Base-by-base conservation (phyloP, 2,113 vertebrate genomes). In the Varanus salvator region DNA sequence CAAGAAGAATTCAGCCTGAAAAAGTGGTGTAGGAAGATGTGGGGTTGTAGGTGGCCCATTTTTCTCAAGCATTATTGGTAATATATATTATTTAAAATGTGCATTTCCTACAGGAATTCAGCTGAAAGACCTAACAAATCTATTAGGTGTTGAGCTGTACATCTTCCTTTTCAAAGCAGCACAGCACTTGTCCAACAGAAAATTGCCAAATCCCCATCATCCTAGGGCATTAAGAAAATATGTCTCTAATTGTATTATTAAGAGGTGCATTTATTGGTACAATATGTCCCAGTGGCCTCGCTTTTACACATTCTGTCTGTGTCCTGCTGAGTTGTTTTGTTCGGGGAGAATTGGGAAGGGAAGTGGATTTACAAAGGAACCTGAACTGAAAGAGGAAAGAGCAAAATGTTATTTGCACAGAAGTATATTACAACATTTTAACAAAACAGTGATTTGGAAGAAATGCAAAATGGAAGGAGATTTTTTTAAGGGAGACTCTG, bases 1-100 rank as follows among this genome's bases (percentile, higher is more conserved):
- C 89, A 91, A 86, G 92, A 93, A 91, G 29, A 94, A 54, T 74
- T 92, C 57, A 91, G 90, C 93, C 88, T 93, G 89, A 92, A 93
- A 72, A 94, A 93, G 90, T 87, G 50, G 86, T 72, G 60, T 90
- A 81, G 74, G 31, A 91, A 77, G 87, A 8, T 77, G 90, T 91
- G 91, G 87, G 89, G 80, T 81, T 90, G 93, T 94, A 27, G 87
- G 84, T 89, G 80, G 84, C 82, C 87, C 75, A 83, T 95, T 94
- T 38, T 95, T 92, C 89, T 88, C 44, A 87, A 31, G 88, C 72
- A 66, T 29, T 60, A 69, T 82, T 82, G 31, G 80, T 90, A 85
- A 31, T 80, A 57, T 77, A 8, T 88, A 80, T 90, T 88, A 91
- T 71, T 91, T 84, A 69, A 71, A 54, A 34, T 85, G 82, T 92